Conservation (phyloP, 2,888 invertebrate species). For the Xylocampa areola region DNA sequence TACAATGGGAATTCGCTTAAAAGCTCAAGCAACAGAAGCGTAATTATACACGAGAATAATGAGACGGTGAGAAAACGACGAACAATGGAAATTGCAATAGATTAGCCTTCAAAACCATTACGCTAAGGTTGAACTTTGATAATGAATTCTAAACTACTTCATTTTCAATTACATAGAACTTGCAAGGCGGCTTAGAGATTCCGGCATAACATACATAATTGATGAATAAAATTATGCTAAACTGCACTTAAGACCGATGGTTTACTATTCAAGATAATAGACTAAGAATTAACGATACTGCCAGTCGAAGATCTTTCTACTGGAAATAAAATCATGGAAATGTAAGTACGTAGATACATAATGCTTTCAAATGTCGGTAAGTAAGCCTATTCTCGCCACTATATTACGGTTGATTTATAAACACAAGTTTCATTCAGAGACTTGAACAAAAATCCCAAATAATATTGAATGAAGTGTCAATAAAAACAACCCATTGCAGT, state of each 20-base stretch:
- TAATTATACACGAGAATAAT: conserved; percentile 60
- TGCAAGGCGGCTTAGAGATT: conserved; percentile 34
- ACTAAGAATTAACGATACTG: conserved; percentile 23
- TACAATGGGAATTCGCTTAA: conserved; percentile 48
- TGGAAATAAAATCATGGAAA: conserved; percentile 19
- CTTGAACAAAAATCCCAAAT: conserved; percentile 35
- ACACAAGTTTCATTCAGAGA: conserved; percentile 30
- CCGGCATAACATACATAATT: conserved; percentile 45
- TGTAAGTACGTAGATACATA: conserved; percentile 5
- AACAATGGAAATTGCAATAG: conserved; percentile 56
- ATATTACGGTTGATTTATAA: conserved; percentile 15
- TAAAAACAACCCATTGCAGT: conserved; percentile 62
- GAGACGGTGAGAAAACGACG: conserved; percentile 59
- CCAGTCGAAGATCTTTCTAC: conserved; percentile 2
- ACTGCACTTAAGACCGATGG: conserved; percentile 34
- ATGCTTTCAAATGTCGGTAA: background rate
- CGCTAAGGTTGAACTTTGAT: conserved; percentile 38
- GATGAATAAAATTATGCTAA: conserved; percentile 52
- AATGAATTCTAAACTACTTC: conserved; percentile 39
- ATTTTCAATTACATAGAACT: conserved; percentile 52
- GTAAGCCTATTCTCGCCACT: background rate
- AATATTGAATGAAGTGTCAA: conserved; percentile 43
- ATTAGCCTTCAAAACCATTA: conserved; percentile 64
- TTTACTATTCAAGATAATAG: conserved; percentile 23
- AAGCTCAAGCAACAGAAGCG: conserved; percentile 52